Percentiles rank a stretch among this genome's conserved stretches.
Evolutionary conservation across 1,140 invertebrate species (phyloP).

Genomic region (Aphis craccivora): DNA sequence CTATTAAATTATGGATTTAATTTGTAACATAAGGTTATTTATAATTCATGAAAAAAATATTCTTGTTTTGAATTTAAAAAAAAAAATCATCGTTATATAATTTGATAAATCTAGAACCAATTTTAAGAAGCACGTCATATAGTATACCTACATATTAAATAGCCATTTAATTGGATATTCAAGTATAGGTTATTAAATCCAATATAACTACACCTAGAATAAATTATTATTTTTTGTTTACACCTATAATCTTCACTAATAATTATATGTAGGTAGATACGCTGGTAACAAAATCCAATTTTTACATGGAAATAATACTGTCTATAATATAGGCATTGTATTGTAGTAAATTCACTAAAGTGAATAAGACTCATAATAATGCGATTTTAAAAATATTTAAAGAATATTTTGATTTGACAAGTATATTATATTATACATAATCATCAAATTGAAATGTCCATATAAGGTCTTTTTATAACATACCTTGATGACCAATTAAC

Average conservation of each 20-base stretch:
- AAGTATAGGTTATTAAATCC: neutral
- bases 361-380: neutral
- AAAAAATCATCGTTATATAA: neutral
- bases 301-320: neutral
- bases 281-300: neutral
- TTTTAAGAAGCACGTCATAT: neutral
- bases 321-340: no score
- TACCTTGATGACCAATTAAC: conserved; percentile 60
- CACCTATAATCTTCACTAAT: neutral
- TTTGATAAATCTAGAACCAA: neutral
- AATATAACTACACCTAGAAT: neutral
- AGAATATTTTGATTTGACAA: neutral
- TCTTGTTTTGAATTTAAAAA: no score
- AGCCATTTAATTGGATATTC: no score
- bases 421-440: neutral
- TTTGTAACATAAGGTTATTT: no score
- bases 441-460: neutral
- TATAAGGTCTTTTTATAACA: neutral
- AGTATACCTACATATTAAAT: neutral
- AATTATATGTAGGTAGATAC: no score
- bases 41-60: no score
- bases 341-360: neutral
- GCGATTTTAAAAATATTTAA: neutral
- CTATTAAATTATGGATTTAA: neutral
- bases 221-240: neutral